Evolutionary conservation across 53 echinoderm and acorn worm species (phyloP).

Genomic region (Temnopleurus reevesii): DNA sequence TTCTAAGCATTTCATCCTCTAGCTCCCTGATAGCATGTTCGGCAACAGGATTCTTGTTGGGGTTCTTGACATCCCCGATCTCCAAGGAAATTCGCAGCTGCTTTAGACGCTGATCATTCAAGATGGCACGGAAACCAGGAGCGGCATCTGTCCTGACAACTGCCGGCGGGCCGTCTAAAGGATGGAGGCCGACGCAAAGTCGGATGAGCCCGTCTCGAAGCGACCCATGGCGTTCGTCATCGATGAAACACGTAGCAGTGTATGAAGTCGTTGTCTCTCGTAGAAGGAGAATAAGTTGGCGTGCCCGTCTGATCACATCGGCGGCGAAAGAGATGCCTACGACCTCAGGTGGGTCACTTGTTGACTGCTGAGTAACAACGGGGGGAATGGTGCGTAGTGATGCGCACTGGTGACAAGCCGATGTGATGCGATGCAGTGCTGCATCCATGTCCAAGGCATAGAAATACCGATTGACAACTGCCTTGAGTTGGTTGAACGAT

Average conservation of each 20-base stretch:
- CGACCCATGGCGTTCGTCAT: constrained; percentile 56
- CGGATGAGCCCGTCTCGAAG: constrained; percentile 62
- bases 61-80: constrained; percentile 59
- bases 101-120: background rate
- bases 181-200: constrained; percentile 63
- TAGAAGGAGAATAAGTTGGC: constrained; percentile 65
- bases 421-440: constrained; percentile 44
- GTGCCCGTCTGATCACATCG: constrained; percentile 62
- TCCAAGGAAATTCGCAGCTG: background rate
- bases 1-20: constrained; percentile 65
- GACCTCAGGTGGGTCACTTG: constrained; percentile 56
- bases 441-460: constrained; percentile 83
- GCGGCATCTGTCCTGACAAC: constrained; percentile 66
- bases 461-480: constrained; percentile 54
- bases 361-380: constrained; percentile 34
- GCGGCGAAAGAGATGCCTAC: constrained; percentile 69
- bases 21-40: constrained; percentile 73
- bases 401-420: constrained; percentile 65
- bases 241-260: constrained; percentile 65
- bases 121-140: constrained; percentile 57
- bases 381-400: constrained; percentile 44
- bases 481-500: constrained; percentile 56
- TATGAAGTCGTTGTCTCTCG: constrained; percentile 62
- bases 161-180: constrained; percentile 60
- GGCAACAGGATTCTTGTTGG: constrained; percentile 75